Evolutionary conservation across 2,888 invertebrate genomes (phyloP).

Genomic region (Autographa pulchrina): DNA sequence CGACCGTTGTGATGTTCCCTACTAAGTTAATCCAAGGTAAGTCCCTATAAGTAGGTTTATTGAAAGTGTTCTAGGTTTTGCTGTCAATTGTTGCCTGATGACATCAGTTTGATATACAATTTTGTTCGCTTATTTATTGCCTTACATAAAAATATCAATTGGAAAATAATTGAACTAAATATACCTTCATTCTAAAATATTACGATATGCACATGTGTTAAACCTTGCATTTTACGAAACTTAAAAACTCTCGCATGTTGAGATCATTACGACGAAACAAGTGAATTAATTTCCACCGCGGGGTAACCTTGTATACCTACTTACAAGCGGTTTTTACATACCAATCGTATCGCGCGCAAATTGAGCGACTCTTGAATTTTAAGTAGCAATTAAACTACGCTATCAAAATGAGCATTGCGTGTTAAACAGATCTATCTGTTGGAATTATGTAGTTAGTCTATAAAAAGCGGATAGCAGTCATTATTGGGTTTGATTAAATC

Average conservation of each 20-base stretch:
- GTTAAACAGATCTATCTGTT: conserved; percentile 36
- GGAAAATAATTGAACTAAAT: too few relatives aligned
- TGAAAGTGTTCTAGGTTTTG: not conserved
- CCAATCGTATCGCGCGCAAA: conserved; percentile 28
- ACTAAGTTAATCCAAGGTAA: conserved; percentile 8
- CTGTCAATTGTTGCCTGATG: not conserved
- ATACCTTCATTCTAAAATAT: not conserved
- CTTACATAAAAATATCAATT: too few relatives aligned
- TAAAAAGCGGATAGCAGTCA: conserved; percentile 34
- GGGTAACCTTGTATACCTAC: conserved; percentile 49
- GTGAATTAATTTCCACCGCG: conserved; percentile 35
- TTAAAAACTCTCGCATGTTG: conserved; percentile 19
- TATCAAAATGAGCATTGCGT: conserved; percentile 41
- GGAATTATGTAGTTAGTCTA: conserved; percentile 38
- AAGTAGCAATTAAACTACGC: conserved; percentile 36
- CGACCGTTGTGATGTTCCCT: conserved; percentile 8
- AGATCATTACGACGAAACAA: conserved; percentile 30
- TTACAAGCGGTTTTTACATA: conserved; percentile 38
- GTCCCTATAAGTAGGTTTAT: not conserved
- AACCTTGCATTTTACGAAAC: not conserved
- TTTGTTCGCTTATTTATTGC: too few relatives aligned
- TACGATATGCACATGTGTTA: not conserved
- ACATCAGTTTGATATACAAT: too few relatives aligned
- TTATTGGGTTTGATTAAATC: conserved; percentile 22
- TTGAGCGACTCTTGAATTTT: conserved; percentile 49